Evolutionary conservation across 2,113 vertebrate species (phyloP).

Genomic region (Plecotus auritus): DNA sequence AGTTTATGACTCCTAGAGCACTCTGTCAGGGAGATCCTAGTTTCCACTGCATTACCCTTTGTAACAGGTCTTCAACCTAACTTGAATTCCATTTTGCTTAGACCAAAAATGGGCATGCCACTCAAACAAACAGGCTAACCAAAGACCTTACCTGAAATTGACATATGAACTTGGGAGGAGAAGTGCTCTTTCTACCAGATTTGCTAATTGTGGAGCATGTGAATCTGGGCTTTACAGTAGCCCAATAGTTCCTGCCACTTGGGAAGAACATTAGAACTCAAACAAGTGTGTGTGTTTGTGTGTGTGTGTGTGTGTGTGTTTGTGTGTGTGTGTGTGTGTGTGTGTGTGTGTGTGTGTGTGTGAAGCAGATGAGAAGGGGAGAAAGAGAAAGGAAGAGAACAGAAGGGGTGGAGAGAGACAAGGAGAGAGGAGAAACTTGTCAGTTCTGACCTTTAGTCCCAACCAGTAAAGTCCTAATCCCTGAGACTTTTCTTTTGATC

Average conservation of each 20-base stretch:
- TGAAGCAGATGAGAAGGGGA: background rate
- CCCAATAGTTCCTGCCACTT: background rate
- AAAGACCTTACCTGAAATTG: background rate
- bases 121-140: background rate
- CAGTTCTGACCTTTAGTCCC: background rate
- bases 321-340: no score
- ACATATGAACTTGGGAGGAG: background rate
- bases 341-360: no score
- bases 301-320: no score
- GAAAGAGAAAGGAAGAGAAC: background rate
- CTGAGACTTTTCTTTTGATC: background rate
- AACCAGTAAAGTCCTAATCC: background rate
- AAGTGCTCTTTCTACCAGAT: background rate
- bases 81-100: background rate
- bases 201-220: background rate
- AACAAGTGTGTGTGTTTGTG: background rate
- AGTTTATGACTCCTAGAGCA: constrained; percentile 32
- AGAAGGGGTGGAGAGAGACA: background rate
- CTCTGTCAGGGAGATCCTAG: background rate
- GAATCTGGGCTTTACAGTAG: background rate
- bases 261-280: background rate
- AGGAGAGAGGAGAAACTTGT: background rate
- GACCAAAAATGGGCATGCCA: background rate
- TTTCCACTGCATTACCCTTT: constrained; percentile 32
- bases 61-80: background rate